Evolutionary conservation across 2,797 vertebrate species (phyloP).

Genomic region (Streptopelia turtur): DNA sequence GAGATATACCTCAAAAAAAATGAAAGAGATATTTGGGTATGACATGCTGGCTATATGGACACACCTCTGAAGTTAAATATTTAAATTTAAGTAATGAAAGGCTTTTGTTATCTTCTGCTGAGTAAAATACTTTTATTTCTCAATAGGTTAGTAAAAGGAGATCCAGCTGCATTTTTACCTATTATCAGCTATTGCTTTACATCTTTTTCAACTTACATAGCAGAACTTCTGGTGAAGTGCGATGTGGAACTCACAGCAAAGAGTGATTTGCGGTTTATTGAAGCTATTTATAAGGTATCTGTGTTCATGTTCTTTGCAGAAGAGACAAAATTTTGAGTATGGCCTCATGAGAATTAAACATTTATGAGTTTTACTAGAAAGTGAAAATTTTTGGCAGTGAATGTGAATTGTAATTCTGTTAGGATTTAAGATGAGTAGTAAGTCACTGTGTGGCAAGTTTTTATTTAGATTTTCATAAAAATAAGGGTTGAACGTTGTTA

Average conservation of each 20-base stretch:
- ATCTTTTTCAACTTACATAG: slow-evolving; percentile 88
- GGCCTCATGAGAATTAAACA: not conserved
- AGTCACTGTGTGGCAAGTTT: not conserved
- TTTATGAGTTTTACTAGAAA: not conserved
- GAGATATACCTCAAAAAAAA: not conserved
- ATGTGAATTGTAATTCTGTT: not conserved
- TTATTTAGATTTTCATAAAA: not conserved
- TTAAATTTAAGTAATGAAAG: not conserved
- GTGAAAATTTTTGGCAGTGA: not conserved
- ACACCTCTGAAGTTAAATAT: not conserved
- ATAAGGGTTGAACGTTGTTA: not conserved
- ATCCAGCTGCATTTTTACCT: slow-evolving; percentile 88
- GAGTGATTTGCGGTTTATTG: slow-evolving; percentile 91
- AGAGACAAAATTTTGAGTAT: not conserved
- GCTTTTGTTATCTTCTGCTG: not conserved
- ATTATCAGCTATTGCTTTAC: slow-evolving; percentile 90
- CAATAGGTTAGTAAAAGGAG: slow-evolving; percentile 88
- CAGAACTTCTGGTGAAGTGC: slow-evolving; percentile 85
- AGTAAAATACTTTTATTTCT: slow-evolving; percentile 31
- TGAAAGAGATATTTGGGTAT: not conserved
- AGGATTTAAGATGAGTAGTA: not conserved
- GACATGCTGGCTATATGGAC: not conserved
- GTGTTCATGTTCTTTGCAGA: not conserved
- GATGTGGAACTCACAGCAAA: slow-evolving; percentile 88
- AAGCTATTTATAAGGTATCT: slow-evolving; percentile 92